Evolutionary conservation across 2,797 vertebrate genomes (phyloP).

Genomic region (Oophaga sylvatica): DNA sequence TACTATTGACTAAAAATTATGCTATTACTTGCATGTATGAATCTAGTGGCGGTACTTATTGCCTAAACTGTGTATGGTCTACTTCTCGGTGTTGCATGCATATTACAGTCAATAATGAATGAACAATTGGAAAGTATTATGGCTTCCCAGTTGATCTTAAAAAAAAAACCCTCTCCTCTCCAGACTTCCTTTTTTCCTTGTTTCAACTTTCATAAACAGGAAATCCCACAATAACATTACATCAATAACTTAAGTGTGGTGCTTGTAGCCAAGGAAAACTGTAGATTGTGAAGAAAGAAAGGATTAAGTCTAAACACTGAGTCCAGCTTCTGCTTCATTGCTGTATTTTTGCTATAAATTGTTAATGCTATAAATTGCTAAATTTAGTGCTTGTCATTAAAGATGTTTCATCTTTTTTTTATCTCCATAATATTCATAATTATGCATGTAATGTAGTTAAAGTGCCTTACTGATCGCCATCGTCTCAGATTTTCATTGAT

Average conservation of each 20-base stretch:
- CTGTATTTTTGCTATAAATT: not conserved
- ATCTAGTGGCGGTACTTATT: not conserved
- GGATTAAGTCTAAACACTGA: not conserved
- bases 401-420: no score
- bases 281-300: not conserved
- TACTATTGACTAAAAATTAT: no score
- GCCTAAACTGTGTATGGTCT: not conserved
- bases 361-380: not conserved
- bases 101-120: not conserved
- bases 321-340: not conserved
- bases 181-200: slow-evolving; percentile 28
- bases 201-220: slow-evolving; percentile 51
- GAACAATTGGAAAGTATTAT: slow-evolving; percentile 12
- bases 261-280: slow-evolving; percentile 14
- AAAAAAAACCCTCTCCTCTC: not conserved
- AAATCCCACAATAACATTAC: slow-evolving; percentile 49
- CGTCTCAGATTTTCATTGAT: no score
- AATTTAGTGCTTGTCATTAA: no score
- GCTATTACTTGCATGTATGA: not conserved
- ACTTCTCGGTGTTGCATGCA: not conserved
- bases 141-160: not conserved
- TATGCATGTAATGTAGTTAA: no score
- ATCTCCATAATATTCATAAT: no score
- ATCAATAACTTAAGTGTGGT: slow-evolving; percentile 10
- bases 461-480: no score